phyloP scores from a whole-genome alignment of 2,797 vertebrate genomes.

The Acrossocheilus wenchowensis region DNA sequence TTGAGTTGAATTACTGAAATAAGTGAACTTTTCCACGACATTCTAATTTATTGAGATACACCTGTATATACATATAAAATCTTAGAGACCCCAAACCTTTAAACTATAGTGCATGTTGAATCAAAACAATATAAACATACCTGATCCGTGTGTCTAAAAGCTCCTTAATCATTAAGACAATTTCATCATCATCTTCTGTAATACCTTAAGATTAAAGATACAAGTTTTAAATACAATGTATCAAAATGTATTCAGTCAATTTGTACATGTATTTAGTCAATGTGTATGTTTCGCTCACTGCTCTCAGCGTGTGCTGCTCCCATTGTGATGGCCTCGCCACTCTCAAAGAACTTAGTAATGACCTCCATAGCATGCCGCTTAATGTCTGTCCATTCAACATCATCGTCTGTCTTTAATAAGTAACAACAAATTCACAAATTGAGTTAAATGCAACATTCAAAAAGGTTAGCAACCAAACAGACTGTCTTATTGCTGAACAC shows the following conservation, averaged over 20 bases:
- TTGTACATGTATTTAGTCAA: background rate
- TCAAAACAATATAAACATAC: slow-evolving; percentile 61
- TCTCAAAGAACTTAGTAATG: slow-evolving; percentile 80
- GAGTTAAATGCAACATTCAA: background rate
- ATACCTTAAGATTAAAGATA: slow-evolving; percentile 64
- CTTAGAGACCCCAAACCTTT: background rate
- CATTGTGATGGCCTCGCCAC: slow-evolving; percentile 76
- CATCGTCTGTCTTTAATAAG: slow-evolving; percentile 74
- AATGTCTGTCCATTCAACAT: slow-evolving; percentile 80
- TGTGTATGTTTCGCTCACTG: slow-evolving; percentile 70
- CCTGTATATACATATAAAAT: no score
- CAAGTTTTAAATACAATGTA: background rate
- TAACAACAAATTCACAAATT: slow-evolving; percentile 34
- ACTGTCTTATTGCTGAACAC: slow-evolving; percentile 2
- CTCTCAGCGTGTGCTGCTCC: slow-evolving; percentile 76
- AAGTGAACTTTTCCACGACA: no score
- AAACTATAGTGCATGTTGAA: background rate
- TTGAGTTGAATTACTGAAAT: no score
- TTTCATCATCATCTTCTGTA: slow-evolving; percentile 82
- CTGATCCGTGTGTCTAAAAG: slow-evolving; percentile 84
- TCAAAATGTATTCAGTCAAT: background rate
- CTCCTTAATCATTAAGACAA: slow-evolving; percentile 85
- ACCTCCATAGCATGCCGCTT: slow-evolving; percentile 74
- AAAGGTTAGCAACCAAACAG: slow-evolving; percentile 34
- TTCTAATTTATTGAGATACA: no score